phyloP scores from a whole-genome alignment of 2,797 vertebrate genomes.

The Eurystomus glaucurus region DNA sequence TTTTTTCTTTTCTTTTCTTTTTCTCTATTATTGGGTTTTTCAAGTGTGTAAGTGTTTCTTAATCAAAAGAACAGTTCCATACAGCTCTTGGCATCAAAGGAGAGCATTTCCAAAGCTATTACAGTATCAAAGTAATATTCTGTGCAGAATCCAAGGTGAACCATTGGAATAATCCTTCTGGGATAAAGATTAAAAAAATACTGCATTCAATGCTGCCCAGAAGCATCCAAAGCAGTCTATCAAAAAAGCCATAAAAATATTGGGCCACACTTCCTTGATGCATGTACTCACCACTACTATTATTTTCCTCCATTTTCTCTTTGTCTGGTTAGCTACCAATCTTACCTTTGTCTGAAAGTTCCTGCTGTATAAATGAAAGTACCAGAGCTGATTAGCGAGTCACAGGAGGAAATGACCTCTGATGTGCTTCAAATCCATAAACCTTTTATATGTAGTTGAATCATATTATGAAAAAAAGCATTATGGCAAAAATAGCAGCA shows the following conservation, averaged over 20 bases:
- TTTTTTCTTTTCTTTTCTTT: slow-evolving; percentile 6
- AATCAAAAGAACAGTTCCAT: slow-evolving; percentile 82
- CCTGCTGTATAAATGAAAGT: slow-evolving; percentile 69
- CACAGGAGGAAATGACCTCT: slow-evolving; percentile 75
- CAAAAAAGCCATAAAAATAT: slow-evolving; percentile 74
- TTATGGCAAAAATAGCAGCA: slow-evolving; percentile 57
- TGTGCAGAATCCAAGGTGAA: slow-evolving; percentile 81
- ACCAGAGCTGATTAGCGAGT: slow-evolving; percentile 72
- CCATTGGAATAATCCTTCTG: slow-evolving; percentile 79
- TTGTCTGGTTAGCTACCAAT: slow-evolving; percentile 63
- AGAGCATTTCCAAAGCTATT: slow-evolving; percentile 80
- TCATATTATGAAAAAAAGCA: slow-evolving; percentile 13
- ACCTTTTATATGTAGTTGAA: slow-evolving; percentile 74
- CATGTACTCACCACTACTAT: slow-evolving; percentile 48
- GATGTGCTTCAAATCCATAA: slow-evolving; percentile 77
- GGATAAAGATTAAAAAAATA: slow-evolving; percentile 78
- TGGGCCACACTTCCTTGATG: slow-evolving; percentile 54
- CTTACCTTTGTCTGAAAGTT: slow-evolving; percentile 54
- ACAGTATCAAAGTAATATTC: slow-evolving; percentile 82
- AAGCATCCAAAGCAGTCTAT: slow-evolving; percentile 73
- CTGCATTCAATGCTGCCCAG: slow-evolving; percentile 55
- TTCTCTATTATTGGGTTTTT: slow-evolving; percentile 77
- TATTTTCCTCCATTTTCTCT: slow-evolving; percentile 71
- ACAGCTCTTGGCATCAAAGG: slow-evolving; percentile 79
- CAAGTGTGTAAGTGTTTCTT: slow-evolving; percentile 74